These are phyloP conservation scores for Malacosoma neustria DNA, from an alignment of 2,888 invertebrate genomes.

Conservation along the genomic window DNA sequence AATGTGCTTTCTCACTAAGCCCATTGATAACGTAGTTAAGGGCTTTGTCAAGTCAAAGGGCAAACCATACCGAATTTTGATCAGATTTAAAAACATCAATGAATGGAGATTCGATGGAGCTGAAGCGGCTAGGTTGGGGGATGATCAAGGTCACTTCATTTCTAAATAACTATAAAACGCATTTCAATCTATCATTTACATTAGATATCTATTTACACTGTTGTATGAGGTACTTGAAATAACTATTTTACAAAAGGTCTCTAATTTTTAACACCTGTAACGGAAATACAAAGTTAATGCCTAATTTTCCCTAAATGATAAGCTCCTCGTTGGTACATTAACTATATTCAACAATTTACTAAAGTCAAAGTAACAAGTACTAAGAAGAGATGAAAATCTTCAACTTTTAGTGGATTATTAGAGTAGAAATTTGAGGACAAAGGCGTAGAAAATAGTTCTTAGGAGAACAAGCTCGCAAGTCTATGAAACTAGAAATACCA, in stretches of 20 bases:
- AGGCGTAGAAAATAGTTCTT: constrained; percentile 61
- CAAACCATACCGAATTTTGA: no score
- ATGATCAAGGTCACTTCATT: constrained; percentile 72
- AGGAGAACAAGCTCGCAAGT: constrained; percentile 65
- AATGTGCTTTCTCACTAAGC: no score
- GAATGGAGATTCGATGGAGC: constrained; percentile 45
- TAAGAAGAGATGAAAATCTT: not conserved
- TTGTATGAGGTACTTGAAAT: constrained; percentile 55
- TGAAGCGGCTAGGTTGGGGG: constrained; percentile 60
- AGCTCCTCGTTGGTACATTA: constrained; percentile 47
- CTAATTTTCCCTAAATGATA: constrained; percentile 58
- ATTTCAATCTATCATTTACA: constrained; percentile 38
- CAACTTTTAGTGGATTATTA: not conserved
- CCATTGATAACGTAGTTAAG: no score
- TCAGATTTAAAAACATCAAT: constrained; percentile 23
- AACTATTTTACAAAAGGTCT: constrained; percentile 41
- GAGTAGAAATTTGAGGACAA: constrained; percentile 13
- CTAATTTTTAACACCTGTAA: constrained; percentile 26
- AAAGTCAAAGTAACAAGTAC: not conserved
- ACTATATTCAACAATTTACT: not conserved
- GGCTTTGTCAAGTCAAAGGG: no score
- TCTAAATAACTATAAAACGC: constrained; percentile 59
- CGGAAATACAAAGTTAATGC: constrained; percentile 34
- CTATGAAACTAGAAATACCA: constrained; percentile 31
- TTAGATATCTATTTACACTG: constrained; percentile 42